phyloP scores from a whole-genome alignment of 2,797 vertebrate species.

The Platyrinchus mystaceus region DNA sequence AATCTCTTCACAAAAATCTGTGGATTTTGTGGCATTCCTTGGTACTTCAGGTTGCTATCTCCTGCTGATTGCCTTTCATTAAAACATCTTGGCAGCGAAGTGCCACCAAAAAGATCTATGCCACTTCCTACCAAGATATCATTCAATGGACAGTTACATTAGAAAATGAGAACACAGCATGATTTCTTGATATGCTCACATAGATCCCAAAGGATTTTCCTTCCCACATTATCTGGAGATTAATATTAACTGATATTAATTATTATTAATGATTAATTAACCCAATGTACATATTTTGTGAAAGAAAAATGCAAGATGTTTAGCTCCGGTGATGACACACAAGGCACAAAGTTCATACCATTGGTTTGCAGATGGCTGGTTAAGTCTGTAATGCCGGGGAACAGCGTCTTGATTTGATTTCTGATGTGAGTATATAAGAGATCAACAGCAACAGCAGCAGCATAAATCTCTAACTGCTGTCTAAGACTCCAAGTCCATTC shows the following conservation, averaged over 20 bases:
- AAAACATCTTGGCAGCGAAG: neutral
- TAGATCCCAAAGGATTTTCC: neutral
- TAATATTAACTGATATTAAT: neutral
- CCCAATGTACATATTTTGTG: neutral
- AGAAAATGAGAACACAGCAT: neutral
- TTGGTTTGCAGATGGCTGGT: neutral
- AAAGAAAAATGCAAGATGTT: neutral
- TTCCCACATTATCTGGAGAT: neutral
- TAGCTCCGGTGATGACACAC: neutral
- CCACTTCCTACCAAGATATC: neutral
- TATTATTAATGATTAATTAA: neutral
- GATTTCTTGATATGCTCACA: neutral
- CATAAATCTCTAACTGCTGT: constrained; percentile 43
- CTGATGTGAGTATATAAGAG: neutral
- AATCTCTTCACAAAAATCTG: neutral
- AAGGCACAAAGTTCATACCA: neutral
- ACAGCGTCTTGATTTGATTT: constrained; percentile 17
- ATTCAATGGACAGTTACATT: neutral
- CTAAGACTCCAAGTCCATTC: constrained; percentile 4
- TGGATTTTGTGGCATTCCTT: neutral
- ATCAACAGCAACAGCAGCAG: neutral
- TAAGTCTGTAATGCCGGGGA: neutral
- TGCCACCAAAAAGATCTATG: neutral
- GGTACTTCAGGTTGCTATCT: neutral
- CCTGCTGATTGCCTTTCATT: neutral